These are phyloP conservation scores for Bettongia penicillata DNA, from an alignment of 2,113 vertebrate genomes.

Conservation along the genomic window DNA sequence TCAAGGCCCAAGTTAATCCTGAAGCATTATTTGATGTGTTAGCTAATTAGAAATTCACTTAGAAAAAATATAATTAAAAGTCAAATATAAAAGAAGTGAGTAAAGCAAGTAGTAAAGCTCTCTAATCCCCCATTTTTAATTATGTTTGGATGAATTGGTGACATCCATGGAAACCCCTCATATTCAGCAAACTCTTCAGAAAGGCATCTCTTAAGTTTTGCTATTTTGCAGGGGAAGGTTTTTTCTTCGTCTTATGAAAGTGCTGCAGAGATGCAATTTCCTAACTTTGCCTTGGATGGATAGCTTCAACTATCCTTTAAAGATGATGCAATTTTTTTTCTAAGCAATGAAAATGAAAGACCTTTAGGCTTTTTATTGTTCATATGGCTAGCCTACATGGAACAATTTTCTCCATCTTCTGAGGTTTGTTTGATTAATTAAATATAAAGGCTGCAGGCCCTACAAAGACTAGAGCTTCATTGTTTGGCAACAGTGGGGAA, in stretches of 20 bases:
- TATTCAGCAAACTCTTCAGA: conserved; percentile 51
- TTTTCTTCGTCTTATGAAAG: conserved; percentile 37
- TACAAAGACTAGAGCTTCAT: conserved; percentile 18
- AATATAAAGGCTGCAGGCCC: neutral
- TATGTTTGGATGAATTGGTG: conserved; percentile 52
- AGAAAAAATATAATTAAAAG: conserved; percentile 59
- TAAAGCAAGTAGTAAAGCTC: neutral
- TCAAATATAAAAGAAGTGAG: conserved; percentile 49
- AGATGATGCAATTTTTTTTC: neutral
- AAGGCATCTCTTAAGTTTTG: conserved; percentile 51
- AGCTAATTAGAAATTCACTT: conserved; percentile 17
- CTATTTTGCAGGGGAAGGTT: conserved; percentile 42
- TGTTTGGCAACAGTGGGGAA: conserved; percentile 12
- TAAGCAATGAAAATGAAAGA: conserved; percentile 1
- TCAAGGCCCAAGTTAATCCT: conserved; percentile 1
- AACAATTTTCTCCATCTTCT: conserved; percentile 16
- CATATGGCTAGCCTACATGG: neutral
- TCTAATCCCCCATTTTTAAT: conserved; percentile 57
- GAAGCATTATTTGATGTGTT: conserved; percentile 2
- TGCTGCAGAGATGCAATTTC: neutral
- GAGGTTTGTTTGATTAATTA: neutral
- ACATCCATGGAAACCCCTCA: conserved; percentile 65
- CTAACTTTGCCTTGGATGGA: conserved; percentile 13
- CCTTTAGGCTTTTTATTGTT: conserved; percentile 9
- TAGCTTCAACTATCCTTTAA: neutral